Percentiles rank a stretch among this genome's conserved stretches.
Evolutionary conservation across 2,888 invertebrate genomes (phyloP).

Genomic region (Oscheius onirici): DNA sequence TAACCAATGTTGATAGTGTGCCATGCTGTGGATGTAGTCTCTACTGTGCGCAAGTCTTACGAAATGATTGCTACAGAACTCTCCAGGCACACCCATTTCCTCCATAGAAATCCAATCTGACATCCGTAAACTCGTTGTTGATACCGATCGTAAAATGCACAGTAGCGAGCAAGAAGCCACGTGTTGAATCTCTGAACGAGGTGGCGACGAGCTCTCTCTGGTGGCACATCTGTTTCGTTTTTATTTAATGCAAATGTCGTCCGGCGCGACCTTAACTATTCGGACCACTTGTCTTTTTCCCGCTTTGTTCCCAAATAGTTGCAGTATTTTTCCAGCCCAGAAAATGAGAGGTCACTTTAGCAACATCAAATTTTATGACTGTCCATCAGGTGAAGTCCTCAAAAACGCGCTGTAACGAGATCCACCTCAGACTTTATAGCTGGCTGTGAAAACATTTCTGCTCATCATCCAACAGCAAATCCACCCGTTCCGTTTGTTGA

Average conservation of each 20-base stretch:
- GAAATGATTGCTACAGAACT: too few species aligned
- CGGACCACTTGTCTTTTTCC: constrained; percentile 5
- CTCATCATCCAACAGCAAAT: neutral
- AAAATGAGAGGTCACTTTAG: too few species aligned
- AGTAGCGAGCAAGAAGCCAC: constrained; percentile 18
- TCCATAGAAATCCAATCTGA: neutral
- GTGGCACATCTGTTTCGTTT: constrained; percentile 30
- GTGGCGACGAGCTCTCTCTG: constrained; percentile 15
- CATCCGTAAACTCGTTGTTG: constrained; percentile 4
- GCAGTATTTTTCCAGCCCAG: too few species aligned
- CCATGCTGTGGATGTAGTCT: too few species aligned
- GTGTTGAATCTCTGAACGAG: constrained; percentile 21
- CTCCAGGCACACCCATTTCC: neutral
- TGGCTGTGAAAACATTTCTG: constrained; percentile 10
- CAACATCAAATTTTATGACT: too few species aligned
- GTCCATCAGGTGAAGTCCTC: too few species aligned
- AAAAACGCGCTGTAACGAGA: neutral
- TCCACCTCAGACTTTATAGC: constrained; percentile 10
- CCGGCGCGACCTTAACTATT: constrained; percentile 22
- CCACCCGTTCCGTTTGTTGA: constrained; percentile 8
- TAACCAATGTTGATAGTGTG: too few species aligned
- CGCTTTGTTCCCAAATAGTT: neutral
- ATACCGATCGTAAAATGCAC: constrained; percentile 15
- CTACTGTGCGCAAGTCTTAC: too few species aligned
- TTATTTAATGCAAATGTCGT: constrained; percentile 31